Conservation (phyloP, 2,113 vertebrate species). For the Syngnathus floridae region DNA sequence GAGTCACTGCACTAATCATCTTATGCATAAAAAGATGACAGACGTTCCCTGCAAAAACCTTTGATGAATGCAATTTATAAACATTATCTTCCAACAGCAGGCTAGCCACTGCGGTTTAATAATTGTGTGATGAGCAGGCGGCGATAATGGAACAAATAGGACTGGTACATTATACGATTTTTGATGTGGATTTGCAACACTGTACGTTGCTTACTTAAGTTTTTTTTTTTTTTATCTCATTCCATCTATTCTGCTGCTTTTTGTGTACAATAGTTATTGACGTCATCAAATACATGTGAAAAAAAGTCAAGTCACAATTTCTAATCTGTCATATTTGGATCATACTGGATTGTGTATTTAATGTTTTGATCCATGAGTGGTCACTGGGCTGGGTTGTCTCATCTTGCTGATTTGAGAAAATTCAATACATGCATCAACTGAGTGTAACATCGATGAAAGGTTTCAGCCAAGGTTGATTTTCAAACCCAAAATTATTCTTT, state of each 20-base stretch:
- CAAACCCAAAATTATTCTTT: too few relatives aligned
- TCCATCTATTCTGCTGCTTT: conserved; percentile 36
- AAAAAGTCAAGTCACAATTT: too few relatives aligned
- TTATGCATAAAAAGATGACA: conserved; percentile 18
- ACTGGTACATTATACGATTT: conserved; percentile 14
- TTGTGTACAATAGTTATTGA: not conserved
- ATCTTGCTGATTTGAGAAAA: too few relatives aligned
- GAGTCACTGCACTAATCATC: conserved; percentile 20
- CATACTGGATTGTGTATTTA: too few relatives aligned
- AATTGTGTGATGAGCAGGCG: not conserved
- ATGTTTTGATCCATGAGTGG: too few relatives aligned
- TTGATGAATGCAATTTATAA: conserved; percentile 13
- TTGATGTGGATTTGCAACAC: conserved; percentile 23
- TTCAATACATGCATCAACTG: too few relatives aligned
- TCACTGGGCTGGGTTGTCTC: too few relatives aligned
- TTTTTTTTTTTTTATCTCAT: conserved; percentile 46
- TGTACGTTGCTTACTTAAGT: conserved; percentile 19
- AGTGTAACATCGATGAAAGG: too few relatives aligned
- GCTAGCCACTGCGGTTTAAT: not conserved
- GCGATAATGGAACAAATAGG: conserved; percentile 8
- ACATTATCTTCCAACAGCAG: not conserved
- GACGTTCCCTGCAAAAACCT: conserved; percentile 27
- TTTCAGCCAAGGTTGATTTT: too few relatives aligned
- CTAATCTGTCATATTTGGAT: too few relatives aligned
- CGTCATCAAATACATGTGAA: too few relatives aligned